A percentile compares a stretch with the other conserved stretches of the same genome.
Conservation (phyloP, 2,113 vertebrate genomes). For the Noturus placidus region DNA sequence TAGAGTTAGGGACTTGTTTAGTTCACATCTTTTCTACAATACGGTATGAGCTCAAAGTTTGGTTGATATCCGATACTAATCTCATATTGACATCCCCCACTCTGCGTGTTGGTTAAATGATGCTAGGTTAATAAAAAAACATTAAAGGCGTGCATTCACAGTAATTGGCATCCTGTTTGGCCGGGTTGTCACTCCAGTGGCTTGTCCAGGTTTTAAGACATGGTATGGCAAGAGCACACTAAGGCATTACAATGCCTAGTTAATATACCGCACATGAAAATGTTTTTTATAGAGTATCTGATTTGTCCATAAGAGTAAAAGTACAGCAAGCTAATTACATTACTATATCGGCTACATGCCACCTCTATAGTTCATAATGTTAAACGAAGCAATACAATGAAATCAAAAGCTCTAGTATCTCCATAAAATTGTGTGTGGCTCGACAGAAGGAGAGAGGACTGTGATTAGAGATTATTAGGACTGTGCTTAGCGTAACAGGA, state of each 20-base stretch:
- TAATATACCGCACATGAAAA: background rate
- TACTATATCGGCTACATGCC: background rate
- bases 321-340: background rate
- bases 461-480: too few relatives aligned
- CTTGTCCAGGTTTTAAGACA: background rate
- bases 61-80: background rate
- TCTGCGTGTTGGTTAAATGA: background rate
- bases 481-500: too few relatives aligned
- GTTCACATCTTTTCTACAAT: background rate
- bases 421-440: too few relatives aligned
- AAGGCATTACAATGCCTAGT: background rate
- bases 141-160: background rate
- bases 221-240: background rate
- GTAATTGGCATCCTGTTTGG: background rate
- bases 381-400: background rate
- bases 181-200: background rate
- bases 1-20: background rate
- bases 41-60: background rate
- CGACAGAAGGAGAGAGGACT: too few relatives aligned
- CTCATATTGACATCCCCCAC: background rate
- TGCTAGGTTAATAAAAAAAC: background rate
- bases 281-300: background rate
- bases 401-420: too few relatives aligned
- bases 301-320: background rate
- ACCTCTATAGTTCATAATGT: background rate